Percentiles rank a stretch among this genome's conserved stretches.
phyloP scores from a whole-genome alignment of 2,888 invertebrate species.

The Tipula helvola region DNA sequence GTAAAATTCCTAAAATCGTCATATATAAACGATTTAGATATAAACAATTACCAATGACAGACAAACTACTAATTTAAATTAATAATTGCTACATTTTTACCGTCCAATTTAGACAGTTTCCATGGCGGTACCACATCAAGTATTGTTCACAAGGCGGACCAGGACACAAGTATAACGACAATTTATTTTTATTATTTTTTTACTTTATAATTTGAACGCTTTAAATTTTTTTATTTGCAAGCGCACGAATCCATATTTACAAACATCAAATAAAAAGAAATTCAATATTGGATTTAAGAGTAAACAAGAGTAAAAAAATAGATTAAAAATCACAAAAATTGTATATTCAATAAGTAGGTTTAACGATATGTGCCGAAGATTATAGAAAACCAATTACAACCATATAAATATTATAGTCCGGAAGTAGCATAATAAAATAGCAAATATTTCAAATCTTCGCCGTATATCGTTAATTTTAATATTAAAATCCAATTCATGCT shows the following conservation, averaged over 20 bases:
- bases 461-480: background rate
- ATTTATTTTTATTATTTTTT: background rate
- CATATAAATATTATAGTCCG: background rate
- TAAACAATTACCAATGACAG: too few relatives aligned
- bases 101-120: background rate
- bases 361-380: background rate
- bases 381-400: background rate
- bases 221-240: background rate
- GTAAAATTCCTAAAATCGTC: too few relatives aligned
- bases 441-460: background rate
- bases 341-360: background rate
- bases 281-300: background rate
- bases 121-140: background rate
- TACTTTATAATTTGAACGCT: background rate
- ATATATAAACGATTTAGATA: too few relatives aligned
- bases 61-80: background rate
- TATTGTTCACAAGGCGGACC: background rate
- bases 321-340: background rate
- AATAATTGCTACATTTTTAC: background rate
- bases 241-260: background rate
- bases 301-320: background rate
- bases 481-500: background rate
- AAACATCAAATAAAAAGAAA: background rate
- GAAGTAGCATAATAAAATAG: background rate
- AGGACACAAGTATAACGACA: background rate